A percentile compares a stretch with the other conserved stretches of the same genome.
Conservation (phyloP, 1,140 invertebrate genomes). For the Leptinotarsa defecta region DNA sequence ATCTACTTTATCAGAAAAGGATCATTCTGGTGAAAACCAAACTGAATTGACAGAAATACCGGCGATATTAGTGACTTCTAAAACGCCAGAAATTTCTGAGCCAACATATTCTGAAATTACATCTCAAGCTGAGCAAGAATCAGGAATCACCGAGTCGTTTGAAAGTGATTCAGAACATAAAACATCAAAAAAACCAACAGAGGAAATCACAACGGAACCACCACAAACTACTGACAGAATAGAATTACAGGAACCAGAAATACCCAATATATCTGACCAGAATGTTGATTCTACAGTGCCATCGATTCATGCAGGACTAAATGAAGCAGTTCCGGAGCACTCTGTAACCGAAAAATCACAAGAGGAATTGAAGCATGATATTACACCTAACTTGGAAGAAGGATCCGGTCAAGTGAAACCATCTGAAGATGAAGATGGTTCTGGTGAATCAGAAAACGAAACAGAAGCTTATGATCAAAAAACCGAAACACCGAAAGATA, state of each 20-base stretch:
- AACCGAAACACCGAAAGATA: background rate
- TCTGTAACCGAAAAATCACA: too few relatives aligned
- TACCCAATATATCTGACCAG: too few relatives aligned
- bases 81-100: background rate
- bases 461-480: background rate
- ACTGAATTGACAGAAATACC: too few relatives aligned
- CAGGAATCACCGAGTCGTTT: too few relatives aligned
- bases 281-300: too few relatives aligned
- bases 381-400: constrained; percentile 24
- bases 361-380: background rate
- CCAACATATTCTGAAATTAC: background rate
- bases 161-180: too few relatives aligned
- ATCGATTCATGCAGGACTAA: too few relatives aligned
- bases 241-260: too few relatives aligned
- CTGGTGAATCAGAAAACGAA: constrained; percentile 10
- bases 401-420: constrained; percentile 29
- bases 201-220: background rate
- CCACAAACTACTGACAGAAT: background rate
- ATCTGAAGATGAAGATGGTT: constrained; percentile 18
- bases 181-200: background rate
- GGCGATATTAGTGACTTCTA: too few relatives aligned
- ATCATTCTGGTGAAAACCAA: constrained; percentile 4
- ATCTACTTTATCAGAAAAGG: background rate
- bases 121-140: too few relatives aligned
- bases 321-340: too few relatives aligned